These are phyloP conservation scores for Semaprochilodus insignis DNA, from an alignment of 2,797 vertebrate genomes.

Conservation along the genomic window DNA sequence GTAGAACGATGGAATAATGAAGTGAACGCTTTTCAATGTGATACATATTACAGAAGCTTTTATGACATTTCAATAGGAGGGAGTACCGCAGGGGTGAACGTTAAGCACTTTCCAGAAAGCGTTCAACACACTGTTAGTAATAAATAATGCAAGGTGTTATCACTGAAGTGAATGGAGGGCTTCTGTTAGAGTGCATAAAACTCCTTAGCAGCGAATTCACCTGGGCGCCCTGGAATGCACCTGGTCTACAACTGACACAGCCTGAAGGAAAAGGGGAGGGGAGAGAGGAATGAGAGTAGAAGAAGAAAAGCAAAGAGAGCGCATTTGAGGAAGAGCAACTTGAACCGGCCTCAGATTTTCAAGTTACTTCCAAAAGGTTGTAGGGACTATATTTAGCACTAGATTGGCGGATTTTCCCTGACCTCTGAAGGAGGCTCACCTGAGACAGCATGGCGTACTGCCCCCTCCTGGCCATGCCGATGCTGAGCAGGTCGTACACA, in stretches of 20 bases:
- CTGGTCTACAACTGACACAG: conserved; percentile 61
- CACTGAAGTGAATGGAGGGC: background rate
- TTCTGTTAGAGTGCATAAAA: background rate
- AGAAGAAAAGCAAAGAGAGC: conserved; percentile 26
- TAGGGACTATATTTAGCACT: background rate
- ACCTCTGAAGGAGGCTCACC: conserved; percentile 74
- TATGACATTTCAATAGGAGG: conserved; percentile 23
- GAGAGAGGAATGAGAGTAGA: conserved; percentile 15
- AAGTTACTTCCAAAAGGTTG: background rate
- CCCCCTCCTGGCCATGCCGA: conserved; percentile 96
- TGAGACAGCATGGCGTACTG: conserved; percentile 97
- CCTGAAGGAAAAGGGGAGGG: conserved; percentile 42
- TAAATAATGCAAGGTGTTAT: conserved; percentile 22
- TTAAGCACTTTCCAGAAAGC: conserved; percentile 2
- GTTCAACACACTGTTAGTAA: conserved; percentile 35
- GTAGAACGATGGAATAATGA: background rate
- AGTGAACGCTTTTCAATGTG: background rate
- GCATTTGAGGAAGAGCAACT: background rate
- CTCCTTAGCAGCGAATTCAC: conserved; percentile 45
- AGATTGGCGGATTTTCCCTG: background rate
- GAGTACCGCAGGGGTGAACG: background rate
- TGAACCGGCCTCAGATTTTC: background rate
- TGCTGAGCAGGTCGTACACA: conserved; percentile 94
- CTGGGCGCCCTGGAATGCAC: conserved; percentile 37
- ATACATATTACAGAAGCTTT: conserved; percentile 1